Conservation (phyloP, 37 sponge, comb jelly and placozoan species). For the Amphimedon queenslandica region DNA sequence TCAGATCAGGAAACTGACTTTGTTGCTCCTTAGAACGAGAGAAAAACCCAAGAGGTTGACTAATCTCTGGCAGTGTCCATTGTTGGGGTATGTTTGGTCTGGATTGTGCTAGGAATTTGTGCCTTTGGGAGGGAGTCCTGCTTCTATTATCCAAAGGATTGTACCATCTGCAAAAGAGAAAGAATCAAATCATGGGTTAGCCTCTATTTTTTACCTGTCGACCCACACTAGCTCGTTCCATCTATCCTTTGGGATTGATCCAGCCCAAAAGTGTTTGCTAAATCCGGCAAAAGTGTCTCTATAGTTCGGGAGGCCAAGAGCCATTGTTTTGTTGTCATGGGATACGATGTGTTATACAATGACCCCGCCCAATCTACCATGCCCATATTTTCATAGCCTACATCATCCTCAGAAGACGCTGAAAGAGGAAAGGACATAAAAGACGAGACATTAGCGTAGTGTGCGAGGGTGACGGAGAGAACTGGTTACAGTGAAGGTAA, state of each 20-base stretch:
- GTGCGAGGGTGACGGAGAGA: background rate
- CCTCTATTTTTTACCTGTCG: background rate
- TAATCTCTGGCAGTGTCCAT: background rate
- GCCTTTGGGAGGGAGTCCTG: slow-evolving; percentile 44
- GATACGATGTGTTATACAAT: no score
- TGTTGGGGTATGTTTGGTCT: no score
- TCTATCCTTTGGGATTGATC: slow-evolving; percentile 12
- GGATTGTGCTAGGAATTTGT: slow-evolving; percentile 40
- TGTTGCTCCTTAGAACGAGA: slow-evolving; percentile 54
- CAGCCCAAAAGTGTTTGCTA: slow-evolving; percentile 53
- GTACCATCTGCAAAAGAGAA: slow-evolving; percentile 31
- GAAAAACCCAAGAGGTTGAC: slow-evolving; percentile 60
- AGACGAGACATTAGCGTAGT: background rate
- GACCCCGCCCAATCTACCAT: background rate
- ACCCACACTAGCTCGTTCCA: slow-evolving; percentile 61
- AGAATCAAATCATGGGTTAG: background rate
- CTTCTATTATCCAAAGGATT: slow-evolving; percentile 60
- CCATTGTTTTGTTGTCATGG: no score
- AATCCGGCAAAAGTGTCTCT: slow-evolving; percentile 37
- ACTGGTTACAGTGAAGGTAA: background rate
- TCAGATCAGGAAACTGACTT: slow-evolving; percentile 11
- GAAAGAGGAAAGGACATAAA: no score
- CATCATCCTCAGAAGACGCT: no score
- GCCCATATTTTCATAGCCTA: no score
- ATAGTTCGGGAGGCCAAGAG: background rate